Evolutionary conservation across 2,113 vertebrate species (phyloP), one percentile per base, ranked within the genome.

Genomic region (Sitta europaea): DNA sequence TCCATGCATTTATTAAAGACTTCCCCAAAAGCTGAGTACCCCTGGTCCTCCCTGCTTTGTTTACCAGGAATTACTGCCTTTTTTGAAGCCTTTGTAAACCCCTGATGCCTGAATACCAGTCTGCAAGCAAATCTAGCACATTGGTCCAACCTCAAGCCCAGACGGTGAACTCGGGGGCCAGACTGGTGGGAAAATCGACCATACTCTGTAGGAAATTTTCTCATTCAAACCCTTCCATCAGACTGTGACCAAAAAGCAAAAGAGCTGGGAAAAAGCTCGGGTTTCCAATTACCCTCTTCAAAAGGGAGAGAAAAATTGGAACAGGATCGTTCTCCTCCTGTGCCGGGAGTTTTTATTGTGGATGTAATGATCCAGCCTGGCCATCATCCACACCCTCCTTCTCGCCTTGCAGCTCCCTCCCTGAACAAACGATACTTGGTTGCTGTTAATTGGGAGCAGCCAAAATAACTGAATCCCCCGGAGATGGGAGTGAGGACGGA

Each of bases 401-500:
- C 88, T 74, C 31, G 75, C 95, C 93, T 95, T 27, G 43, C 71
- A 93, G 93, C 88, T 92, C 79, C 70, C 85, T 90, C 75, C 65
- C 36, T 12, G 92, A 91, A 92, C 91, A 97, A 95, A 85, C 9
- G 76, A 87, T 62, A 86, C 84, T 82, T 74, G 94, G 84, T 92
- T 80, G 87, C 90, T 7, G 67, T 96, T 96, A 75, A 96, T 94
- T 97, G 80, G 93, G 63, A 96, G 85, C 90, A 85, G 76, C 88
- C 63, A 75, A 97, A 96, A 94, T 68, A 95, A 86, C 76, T 94
- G 89, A 92, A 94, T 96, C 86, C 95, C 96, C 94, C 61, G 45
- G 86, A 88, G 88, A 84, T 76, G 65, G 63, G 66, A 53, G 51
- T 61, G 88, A 90, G 68, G 88, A 88, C 13, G 38, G 92, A 95